Evolutionary conservation across 1,140 invertebrate genomes (phyloP), one percentile per base, ranked within the genome.

Genomic region (Armadillidium nasatum): DNA sequence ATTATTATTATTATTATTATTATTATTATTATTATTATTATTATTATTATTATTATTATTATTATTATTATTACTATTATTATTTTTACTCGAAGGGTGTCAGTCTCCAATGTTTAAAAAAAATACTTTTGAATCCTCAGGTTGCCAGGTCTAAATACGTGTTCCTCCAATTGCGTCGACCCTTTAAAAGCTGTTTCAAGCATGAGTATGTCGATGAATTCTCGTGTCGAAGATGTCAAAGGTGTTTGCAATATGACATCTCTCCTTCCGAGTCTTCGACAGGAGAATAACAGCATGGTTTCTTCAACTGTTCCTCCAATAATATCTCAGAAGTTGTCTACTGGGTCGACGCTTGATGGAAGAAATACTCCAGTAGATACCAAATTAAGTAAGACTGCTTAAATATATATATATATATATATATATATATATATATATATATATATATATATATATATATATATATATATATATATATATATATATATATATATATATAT

Each of bases 221-320:
- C 50, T 60, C 50, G 50, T 19, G 50, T 60, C 50, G 50, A 60
- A 13, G 50, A 60, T 60, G 50, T 60, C 11, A 60, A 60, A 60
- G 50, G 50, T 7, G 50, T 60, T 60, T 2, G 50, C 50, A 60
- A 60, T 60, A 19, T 60, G 50, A 2, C 50, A 19, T 60, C 50
- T 15, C 19, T 60, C 4, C 50, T 60, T 2, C 50, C 50, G 19
- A 7, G 19, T 60, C 50, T 60, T 60, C 50, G 50, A 4, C 50
- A 60, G 50, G 50, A 60, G 19, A 60, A 60, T 60, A 19, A 15
- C 11, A 19, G 50, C 50, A 60, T 60, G 50, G 50, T 60, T 13
- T 15, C 50, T 3, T 60, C 50, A 7, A 15, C 50, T 1, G 50
- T 60, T 19, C 50, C 50, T 60, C 19, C 50, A 4, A 13, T 60